A percentile compares a stretch with the other conserved stretches of the same genome.
These are phyloP conservation scores for Poeciliopsis retropinna DNA, from an alignment of 2,113 vertebrate genomes.

Conservation along the genomic window DNA sequence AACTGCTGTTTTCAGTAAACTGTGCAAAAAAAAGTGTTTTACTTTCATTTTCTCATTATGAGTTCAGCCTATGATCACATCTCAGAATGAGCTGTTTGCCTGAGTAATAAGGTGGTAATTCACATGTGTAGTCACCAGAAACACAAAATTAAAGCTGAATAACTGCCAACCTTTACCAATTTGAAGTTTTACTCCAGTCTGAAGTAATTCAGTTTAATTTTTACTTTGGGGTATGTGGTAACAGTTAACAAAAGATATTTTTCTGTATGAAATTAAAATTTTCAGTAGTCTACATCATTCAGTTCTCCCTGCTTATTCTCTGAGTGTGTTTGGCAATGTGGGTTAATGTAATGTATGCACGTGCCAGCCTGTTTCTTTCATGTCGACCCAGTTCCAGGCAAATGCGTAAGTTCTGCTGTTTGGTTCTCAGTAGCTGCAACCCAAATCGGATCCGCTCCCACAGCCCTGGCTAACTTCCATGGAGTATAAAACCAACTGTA, in stretches of 20 bases:
- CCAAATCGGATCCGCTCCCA: slow-evolving; percentile 33
- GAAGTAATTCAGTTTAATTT: too few relatives aligned
- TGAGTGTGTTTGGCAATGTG: slow-evolving; percentile 1
- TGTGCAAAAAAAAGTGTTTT: not conserved
- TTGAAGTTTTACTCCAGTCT: too few relatives aligned
- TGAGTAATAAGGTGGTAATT: not conserved
- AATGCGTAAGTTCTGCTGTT: slow-evolving; percentile 16
- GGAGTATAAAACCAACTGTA: slow-evolving; percentile 26
- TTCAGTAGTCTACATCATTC: slow-evolving; percentile 2
- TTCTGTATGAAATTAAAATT: too few relatives aligned
- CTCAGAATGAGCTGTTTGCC: not conserved
- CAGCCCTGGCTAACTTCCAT: slow-evolving; percentile 34
- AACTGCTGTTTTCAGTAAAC: not conserved
- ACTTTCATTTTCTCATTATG: slow-evolving; percentile 9
- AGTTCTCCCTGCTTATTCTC: slow-evolving; percentile 6
- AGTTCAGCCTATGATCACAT: not conserved
- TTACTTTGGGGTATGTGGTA: not conserved
- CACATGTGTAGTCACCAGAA: not conserved
- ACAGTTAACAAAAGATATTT: not conserved
- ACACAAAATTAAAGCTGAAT: not conserved
- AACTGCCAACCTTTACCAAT: too few relatives aligned
- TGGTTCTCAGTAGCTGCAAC: slow-evolving; percentile 26
- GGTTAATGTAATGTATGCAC: slow-evolving; percentile 11
- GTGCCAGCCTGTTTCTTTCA: slow-evolving; percentile 25
- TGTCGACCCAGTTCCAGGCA: slow-evolving; percentile 56